Percentiles rank a stretch among this genome's conserved stretches.
These are phyloP conservation scores for Phylloscopus trochilus DNA, from an alignment of 2,113 vertebrate genomes.

Conservation along the genomic window DNA sequence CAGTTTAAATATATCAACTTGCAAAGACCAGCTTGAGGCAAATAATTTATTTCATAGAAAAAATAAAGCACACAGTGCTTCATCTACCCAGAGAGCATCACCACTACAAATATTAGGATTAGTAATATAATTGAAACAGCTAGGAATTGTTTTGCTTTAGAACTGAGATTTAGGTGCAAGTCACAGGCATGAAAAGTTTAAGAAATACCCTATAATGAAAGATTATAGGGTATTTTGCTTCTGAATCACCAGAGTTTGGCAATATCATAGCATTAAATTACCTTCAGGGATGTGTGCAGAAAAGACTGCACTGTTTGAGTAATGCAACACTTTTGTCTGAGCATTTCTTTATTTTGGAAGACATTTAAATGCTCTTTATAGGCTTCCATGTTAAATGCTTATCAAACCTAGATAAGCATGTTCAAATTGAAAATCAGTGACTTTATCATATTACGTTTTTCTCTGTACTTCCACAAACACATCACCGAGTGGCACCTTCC, in stretches of 20 bases:
- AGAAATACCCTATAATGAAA: background rate
- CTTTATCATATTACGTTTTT: background rate
- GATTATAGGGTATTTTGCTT: too few species aligned
- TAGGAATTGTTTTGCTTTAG: background rate
- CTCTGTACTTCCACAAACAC: background rate
- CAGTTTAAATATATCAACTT: background rate
- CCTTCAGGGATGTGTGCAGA: background rate
- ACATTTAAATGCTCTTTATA: background rate
- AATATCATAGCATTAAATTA: background rate
- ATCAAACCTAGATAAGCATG: background rate
- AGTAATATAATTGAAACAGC: background rate
- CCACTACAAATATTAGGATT: background rate
- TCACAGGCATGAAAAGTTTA: background rate
- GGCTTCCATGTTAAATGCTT: background rate
- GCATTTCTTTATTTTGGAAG: background rate
- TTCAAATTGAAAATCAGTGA: background rate
- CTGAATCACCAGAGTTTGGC: background rate
- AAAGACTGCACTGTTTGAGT: background rate
- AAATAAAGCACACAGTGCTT: background rate
- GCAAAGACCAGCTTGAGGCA: background rate
- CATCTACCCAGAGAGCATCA: background rate
- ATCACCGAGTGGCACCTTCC: background rate
- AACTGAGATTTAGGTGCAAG: background rate
- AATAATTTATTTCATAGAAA: background rate
- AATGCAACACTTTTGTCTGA: background rate